Conservation (phyloP, 1,140 invertebrate genomes). For the Micrasema minimum region DNA sequence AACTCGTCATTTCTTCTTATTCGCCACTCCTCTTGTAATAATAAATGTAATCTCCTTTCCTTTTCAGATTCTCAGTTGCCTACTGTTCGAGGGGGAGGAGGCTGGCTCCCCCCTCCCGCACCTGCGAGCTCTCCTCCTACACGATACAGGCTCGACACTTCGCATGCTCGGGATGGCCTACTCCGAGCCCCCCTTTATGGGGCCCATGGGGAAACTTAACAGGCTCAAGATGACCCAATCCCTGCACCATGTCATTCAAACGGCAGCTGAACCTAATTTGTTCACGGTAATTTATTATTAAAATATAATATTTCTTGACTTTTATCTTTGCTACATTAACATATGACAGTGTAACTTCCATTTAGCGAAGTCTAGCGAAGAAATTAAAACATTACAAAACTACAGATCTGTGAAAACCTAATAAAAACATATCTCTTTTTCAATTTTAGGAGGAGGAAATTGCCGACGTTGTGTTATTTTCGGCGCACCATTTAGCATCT, state of each 20-base stretch:
- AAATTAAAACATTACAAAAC: too few species aligned
- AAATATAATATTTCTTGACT: not conserved
- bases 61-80: slow-evolving; percentile 45
- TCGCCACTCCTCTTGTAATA: too few species aligned
- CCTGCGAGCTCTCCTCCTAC: slow-evolving; percentile 58
- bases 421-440: too few species aligned
- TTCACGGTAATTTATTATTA: slow-evolving; percentile 54
- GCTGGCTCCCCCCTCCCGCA: slow-evolving; percentile 51
- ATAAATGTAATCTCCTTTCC: not conserved
- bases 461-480: slow-evolving; percentile 48
- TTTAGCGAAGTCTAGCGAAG: too few species aligned
- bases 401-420: too few species aligned
- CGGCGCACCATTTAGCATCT: slow-evolving; percentile 42
- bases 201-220: slow-evolving; percentile 64
- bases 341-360: too few species aligned
- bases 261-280: slow-evolving; percentile 48
- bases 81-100: slow-evolving; percentile 51
- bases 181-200: slow-evolving; percentile 62
- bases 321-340: too few species aligned
- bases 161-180: slow-evolving; percentile 62
- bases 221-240: slow-evolving; percentile 60
- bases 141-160: slow-evolving; percentile 60
- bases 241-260: slow-evolving; percentile 54
- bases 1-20: too few species aligned
- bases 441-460: slow-evolving; percentile 46